These are phyloP conservation scores for Cerceris rybyensis DNA, from an alignment of 2,888 invertebrate genomes.

Conservation along the genomic window DNA sequence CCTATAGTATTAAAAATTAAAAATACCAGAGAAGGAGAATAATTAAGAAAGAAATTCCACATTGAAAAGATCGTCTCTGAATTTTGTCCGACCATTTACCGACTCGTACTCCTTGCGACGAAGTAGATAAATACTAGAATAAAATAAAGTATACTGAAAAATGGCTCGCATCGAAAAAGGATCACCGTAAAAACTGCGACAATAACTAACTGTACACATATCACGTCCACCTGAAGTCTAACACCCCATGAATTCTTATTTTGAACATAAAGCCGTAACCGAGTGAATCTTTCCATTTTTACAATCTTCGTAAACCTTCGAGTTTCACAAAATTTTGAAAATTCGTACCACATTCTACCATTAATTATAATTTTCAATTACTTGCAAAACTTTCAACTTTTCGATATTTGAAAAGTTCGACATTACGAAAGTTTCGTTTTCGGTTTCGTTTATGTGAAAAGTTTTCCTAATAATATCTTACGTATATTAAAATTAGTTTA, in stretches of 20 bases:
- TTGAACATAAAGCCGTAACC: too few species aligned
- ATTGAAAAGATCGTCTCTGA: neutral
- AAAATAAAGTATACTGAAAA: conserved; percentile 10
- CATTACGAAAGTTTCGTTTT: neutral
- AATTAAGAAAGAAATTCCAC: too few species aligned
- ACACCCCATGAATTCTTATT: too few species aligned
- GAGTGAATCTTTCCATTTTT: too few species aligned
- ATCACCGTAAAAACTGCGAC: neutral
- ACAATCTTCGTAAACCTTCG: too few species aligned
- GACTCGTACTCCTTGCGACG: conserved; percentile 8
- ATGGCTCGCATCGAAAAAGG: neutral
- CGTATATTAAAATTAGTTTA: neutral
- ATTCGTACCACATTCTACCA: too few species aligned
- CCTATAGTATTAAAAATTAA: too few species aligned
- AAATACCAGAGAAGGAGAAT: too few species aligned
- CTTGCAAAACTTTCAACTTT: too few species aligned
- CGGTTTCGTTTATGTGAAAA: neutral
- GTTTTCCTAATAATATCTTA: neutral
- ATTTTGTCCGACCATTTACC: conserved; percentile 12
- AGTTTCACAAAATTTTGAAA: too few species aligned
- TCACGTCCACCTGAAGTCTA: neutral
- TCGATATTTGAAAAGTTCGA: too few species aligned
- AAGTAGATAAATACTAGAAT: neutral
- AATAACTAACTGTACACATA: conserved; percentile 12
- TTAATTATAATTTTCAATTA: too few species aligned